Base-by-base conservation (phyloP, 2,888 invertebrate genomes). In the Drosophila nigricruria region DNA sequence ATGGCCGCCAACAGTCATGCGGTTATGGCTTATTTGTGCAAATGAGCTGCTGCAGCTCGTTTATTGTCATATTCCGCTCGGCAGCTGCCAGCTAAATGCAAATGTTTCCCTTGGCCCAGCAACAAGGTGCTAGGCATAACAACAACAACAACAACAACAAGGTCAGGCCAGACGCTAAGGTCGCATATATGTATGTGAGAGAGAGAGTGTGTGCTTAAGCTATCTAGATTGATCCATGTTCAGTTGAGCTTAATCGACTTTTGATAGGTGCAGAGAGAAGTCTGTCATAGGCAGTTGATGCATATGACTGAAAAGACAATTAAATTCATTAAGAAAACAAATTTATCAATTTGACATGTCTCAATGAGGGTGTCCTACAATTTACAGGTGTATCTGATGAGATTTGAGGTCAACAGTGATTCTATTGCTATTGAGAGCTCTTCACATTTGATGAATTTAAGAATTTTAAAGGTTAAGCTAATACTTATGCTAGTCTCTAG, bases 11-110 rank as follows among this genome's bases (percentile, higher is more conserved):
- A 70, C 73, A 64, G 70, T 69, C 72, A 69, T 72, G 77, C 70
- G 87, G 83, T 90, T 84, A 86, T 86, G 89, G 89, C 79, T 87
- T 89, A 70, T 86, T 86, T 90, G 90, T 90, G 86, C 73, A 86
- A 86, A 86, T 86, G 89, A 90, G 90, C 73, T 80, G 90, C 73
- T 77, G 82, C 71, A 84, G 76, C 66, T 72, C 87, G 75, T 81
- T 90, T 80, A 87, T 82, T 88, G 79, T 78, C 82, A 81, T 81
- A 70, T 49, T 42, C 52, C 72, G 57, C 57, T 30, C 6, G 14
- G 18, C 47, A 40, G 79, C 59, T 59, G 30, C 52, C 36, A 59
- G 30, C n/a, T 40, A 76, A 81, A 87, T 87, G 90, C 90, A 90
- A 87, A 87, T 88, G 73, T 76, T 76, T 49, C 49, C 49, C 49